These are phyloP conservation scores for Sprattus sprattus DNA, from an alignment of 2,113 vertebrate genomes.

Conservation along the genomic window DNA sequence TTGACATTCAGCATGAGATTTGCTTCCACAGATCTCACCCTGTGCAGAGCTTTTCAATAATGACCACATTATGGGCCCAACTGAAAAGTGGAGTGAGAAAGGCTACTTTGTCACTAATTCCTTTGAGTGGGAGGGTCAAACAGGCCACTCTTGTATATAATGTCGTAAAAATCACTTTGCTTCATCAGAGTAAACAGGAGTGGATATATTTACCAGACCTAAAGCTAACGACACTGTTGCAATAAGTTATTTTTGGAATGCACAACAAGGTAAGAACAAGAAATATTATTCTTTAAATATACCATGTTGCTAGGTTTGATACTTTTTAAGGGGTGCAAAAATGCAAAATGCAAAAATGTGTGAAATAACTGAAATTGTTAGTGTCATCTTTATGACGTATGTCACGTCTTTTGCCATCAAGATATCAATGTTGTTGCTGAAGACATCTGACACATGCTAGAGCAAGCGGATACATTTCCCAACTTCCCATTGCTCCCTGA, in stretches of 20 bases:
- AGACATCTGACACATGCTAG: not conserved
- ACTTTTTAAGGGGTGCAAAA: not conserved
- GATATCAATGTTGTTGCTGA: not conserved
- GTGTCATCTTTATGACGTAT: no score
- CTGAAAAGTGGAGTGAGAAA: conserved; percentile 58
- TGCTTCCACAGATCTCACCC: conserved; percentile 51
- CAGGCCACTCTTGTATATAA: conserved; percentile 68
- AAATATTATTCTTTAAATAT: not conserved
- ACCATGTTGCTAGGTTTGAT: not conserved
- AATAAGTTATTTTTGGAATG: not conserved
- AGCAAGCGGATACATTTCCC: conserved; percentile 41
- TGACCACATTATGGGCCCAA: conserved; percentile 67
- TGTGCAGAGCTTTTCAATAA: conserved; percentile 53
- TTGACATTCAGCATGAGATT: conserved; percentile 55
- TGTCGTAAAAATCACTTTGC: conserved; percentile 56
- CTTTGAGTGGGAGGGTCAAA: conserved; percentile 71
- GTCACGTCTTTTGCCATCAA: not conserved
- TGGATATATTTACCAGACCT: conserved; percentile 13
- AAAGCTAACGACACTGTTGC: not conserved
- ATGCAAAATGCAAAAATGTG: not conserved
- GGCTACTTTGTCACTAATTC: conserved; percentile 70
- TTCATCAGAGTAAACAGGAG: conserved; percentile 53
- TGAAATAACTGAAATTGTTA: not conserved
- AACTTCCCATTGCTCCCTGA: not conserved
- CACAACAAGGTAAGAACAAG: not conserved